Evolutionary conservation across 1,140 invertebrate genomes (phyloP).

Genomic region (Pseudobourletiella spinata): DNA sequence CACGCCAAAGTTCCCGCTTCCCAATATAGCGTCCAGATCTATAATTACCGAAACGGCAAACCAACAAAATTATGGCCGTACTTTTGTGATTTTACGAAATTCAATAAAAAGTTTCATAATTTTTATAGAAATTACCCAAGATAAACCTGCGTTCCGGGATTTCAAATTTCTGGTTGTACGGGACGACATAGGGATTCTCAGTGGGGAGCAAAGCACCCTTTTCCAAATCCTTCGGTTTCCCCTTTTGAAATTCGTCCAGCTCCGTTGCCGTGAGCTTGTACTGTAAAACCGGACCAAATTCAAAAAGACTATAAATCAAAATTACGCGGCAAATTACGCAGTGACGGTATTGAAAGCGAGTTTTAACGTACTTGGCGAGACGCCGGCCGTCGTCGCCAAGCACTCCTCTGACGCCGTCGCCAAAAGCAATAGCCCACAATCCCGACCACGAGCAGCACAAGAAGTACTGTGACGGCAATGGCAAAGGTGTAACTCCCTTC

Average conservation of each 20-base stretch:
- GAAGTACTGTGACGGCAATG: background rate
- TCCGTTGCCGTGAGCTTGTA: constrained; percentile 6
- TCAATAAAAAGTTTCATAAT: background rate
- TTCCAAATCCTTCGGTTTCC: constrained; percentile 2
- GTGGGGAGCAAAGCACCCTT: background rate
- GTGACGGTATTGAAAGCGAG: background rate
- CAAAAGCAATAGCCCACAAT: background rate
- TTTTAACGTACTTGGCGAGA: too few species aligned
- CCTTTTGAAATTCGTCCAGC: constrained; percentile 14
- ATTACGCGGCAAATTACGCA: background rate
- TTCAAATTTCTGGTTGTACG: constrained; percentile 13
- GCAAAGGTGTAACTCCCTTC: background rate
- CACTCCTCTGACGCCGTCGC: too few species aligned
- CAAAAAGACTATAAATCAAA: background rate
- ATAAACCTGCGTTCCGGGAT: background rate
- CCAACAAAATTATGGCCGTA: background rate
- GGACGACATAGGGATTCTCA: constrained; percentile 5
- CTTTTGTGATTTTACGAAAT: background rate
- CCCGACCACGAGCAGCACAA: background rate
- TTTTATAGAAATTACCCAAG: background rate
- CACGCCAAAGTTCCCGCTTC: constrained; percentile 48
- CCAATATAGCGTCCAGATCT: constrained; percentile 37
- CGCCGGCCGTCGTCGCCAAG: too few species aligned
- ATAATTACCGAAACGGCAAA: background rate
- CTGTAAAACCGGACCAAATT: background rate